Conservation (phyloP, 2,113 vertebrate species). For the Hydrolagus affinis region DNA sequence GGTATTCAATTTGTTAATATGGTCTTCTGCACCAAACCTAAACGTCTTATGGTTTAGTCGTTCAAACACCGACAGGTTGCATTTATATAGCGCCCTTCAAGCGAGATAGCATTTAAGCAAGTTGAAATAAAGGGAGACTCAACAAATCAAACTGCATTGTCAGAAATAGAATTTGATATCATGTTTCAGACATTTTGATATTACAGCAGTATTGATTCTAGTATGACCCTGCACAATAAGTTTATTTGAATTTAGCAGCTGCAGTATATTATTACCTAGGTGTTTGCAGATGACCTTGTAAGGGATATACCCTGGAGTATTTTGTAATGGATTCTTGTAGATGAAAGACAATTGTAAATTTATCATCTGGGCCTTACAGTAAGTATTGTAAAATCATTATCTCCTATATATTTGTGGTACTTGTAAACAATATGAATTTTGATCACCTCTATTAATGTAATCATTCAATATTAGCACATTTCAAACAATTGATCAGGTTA, state of each 20-base stretch:
- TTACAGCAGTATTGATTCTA: conserved; percentile 29
- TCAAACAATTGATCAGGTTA: not conserved
- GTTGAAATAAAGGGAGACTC: not conserved
- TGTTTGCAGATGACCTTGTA: conserved; percentile 31
- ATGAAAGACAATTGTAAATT: conserved; percentile 28
- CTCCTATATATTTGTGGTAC: conserved; percentile 30
- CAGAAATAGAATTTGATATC: conserved; percentile 16
- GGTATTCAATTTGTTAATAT: not conserved
- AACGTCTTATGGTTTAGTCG: conserved; percentile 1
- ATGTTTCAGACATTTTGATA: conserved; percentile 28
- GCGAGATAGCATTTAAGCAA: not conserved
- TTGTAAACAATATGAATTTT: conserved; percentile 22
- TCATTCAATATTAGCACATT: not conserved
- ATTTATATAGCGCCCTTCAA: too few species aligned
- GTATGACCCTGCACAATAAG: conserved; percentile 25
- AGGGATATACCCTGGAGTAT: conserved; percentile 21
- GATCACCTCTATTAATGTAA: not conserved
- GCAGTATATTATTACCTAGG: conserved; percentile 29
- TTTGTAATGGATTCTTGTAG: conserved; percentile 27
- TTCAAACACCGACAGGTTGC: too few species aligned
- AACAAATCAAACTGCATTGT: not conserved
- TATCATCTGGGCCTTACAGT: conserved; percentile 25
- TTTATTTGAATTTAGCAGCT: conserved; percentile 32
- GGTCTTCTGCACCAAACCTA: not conserved
- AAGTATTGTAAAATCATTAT: conserved; percentile 28